Evolutionary conservation across 2,113 vertebrate species (phyloP).

Genomic region (Lucifuga dentata): DNA sequence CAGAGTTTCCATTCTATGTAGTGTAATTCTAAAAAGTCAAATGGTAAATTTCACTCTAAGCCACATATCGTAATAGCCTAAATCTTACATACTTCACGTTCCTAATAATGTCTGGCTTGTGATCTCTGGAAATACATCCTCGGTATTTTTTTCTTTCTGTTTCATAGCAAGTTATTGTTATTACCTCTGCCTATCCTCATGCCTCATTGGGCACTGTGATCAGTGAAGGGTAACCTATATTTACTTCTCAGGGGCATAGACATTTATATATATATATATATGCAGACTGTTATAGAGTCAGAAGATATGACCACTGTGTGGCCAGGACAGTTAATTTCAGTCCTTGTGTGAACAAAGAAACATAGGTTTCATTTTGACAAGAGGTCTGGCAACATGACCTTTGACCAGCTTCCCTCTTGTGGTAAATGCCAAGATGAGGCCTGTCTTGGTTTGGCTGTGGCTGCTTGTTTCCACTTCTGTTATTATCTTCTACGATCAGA

Average conservation of each 20-base stretch:
- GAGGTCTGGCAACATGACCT: neutral
- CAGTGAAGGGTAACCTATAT: constrained; percentile 24
- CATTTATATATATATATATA: constrained; percentile 15
- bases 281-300: constrained; percentile 22
- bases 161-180: constrained; percentile 9
- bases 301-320: constrained; percentile 1
- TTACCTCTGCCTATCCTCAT: neutral
- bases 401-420: constrained; percentile 26
- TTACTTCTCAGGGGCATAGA: neutral
- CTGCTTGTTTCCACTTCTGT: neutral
- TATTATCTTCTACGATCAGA: neutral
- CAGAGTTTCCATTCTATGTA: neutral
- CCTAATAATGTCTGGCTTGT: neutral
- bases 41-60: neutral
- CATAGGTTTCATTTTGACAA: constrained; percentile 38
- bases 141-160: no score
- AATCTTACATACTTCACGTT: neutral
- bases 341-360: constrained; percentile 18
- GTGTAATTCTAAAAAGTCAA: neutral
- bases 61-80: neutral
- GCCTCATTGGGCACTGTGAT: neutral
- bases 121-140: constrained; percentile 14
- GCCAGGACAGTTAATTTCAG: constrained; percentile 4
- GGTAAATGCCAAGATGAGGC: neutral
- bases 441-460: constrained; percentile 5